These are phyloP conservation scores for Anolis apletophallus DNA, from an alignment of 2,797 vertebrate species.

Conservation along the genomic window DNA sequence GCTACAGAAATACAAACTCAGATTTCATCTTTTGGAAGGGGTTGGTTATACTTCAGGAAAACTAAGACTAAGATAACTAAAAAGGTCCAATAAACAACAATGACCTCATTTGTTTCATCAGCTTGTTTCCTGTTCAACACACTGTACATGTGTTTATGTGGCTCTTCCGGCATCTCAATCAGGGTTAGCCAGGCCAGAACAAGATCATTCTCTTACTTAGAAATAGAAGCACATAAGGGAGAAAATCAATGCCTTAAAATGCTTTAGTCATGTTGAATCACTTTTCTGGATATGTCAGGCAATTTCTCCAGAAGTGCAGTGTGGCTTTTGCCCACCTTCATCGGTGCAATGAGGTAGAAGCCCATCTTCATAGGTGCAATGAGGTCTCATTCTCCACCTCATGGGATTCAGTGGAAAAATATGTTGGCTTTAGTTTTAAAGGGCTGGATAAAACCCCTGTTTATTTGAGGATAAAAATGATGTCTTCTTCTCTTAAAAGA, in stretches of 20 bases:
- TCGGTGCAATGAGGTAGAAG: too few relatives aligned
- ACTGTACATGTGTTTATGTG: background rate
- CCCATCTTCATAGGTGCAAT: conserved; percentile 6
- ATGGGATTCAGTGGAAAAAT: conserved; percentile 1
- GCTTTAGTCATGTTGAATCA: conserved; percentile 12
- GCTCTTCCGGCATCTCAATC: conserved; percentile 27
- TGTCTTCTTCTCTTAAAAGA: background rate
- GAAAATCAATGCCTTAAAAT: conserved; percentile 25
- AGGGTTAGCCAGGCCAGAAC: conserved; percentile 5
- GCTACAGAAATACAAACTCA: background rate
- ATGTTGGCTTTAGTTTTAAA: background rate
- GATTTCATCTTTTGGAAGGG: background rate
- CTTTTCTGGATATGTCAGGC: conserved; percentile 34
- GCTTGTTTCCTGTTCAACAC: conserved; percentile 13
- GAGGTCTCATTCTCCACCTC: conserved; percentile 16
- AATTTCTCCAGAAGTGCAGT: conserved; percentile 23
- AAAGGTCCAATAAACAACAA: background rate
- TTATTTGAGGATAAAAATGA: background rate
- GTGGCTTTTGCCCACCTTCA: background rate
- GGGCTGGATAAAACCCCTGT: background rate
- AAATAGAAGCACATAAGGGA: conserved; percentile 30
- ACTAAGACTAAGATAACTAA: background rate
- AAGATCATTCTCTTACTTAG: conserved; percentile 34
- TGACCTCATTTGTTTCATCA: background rate
- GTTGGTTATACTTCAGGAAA: background rate